phyloP scores from a whole-genome alignment of 2,888 invertebrate genomes.

The Dysmachus trigonus region DNA sequence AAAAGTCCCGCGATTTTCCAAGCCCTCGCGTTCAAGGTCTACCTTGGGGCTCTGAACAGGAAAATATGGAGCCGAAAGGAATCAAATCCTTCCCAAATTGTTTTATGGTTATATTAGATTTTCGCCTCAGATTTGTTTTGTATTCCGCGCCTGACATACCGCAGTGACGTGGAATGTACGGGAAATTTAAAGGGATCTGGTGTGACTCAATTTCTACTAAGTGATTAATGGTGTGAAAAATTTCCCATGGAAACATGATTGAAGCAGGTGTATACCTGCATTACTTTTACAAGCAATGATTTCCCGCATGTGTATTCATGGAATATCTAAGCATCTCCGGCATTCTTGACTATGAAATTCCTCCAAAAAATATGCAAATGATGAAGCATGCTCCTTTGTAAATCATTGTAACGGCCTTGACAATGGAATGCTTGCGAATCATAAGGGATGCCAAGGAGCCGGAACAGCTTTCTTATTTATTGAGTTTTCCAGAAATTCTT shows the following conservation, averaged over 20 bases:
- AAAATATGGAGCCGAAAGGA: conserved; percentile 34
- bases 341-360: neutral
- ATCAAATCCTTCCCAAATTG: conserved; percentile 35
- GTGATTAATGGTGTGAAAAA: conserved; percentile 15
- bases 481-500: neutral
- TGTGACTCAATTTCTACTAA: conserved; percentile 19
- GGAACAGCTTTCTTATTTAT: neutral
- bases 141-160: conserved; percentile 8
- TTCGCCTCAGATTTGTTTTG: conserved; percentile 24
- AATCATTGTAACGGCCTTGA: neutral
- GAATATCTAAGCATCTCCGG: neutral
- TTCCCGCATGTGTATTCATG: neutral
- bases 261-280: conserved; percentile 2
- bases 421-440: neutral
- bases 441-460: neutral
- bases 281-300: neutral
- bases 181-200: conserved; percentile 17
- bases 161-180: conserved; percentile 10
- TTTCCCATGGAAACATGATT: neutral
- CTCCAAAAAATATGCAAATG: neutral
- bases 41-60: neutral
- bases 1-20: conserved; percentile 4
- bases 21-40: neutral
- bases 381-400: conserved; percentile 6
- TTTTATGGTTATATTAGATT: conserved; percentile 39